These are phyloP conservation scores for Caenorhabditis japonica DNA, from an alignment of 2,888 invertebrate genomes.

Conservation along the genomic window DNA sequence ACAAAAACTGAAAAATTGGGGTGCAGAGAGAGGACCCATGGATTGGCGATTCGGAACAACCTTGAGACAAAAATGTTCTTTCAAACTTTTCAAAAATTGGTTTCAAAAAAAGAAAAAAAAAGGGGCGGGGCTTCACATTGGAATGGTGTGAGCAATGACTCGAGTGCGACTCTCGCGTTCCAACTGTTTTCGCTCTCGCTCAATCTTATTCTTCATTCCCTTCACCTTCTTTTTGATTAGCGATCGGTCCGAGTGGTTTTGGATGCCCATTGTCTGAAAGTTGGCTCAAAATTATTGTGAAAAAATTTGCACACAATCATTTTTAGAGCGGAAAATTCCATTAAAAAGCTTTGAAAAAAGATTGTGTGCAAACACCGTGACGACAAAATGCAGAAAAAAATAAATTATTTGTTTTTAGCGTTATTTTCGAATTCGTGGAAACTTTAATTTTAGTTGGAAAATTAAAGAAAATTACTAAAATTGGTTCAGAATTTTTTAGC, in stretches of 20 bases:
- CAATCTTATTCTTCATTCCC: conserved; percentile 79
- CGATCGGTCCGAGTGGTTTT: conserved; percentile 79
- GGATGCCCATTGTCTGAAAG: conserved; percentile 79
- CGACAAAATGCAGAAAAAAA: no score
- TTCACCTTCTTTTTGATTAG: conserved; percentile 81
- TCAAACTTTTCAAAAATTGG: neutral
- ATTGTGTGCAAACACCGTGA: no score
- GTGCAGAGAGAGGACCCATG: conserved; percentile 33
- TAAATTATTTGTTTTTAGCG: no score
- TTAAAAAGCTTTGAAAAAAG: neutral
- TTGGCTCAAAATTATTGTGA: neutral
- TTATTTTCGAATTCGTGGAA: no score
- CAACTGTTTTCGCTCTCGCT: conserved; percentile 82
- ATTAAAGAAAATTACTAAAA: no score
- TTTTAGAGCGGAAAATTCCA: neutral
- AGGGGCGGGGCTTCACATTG: conserved; percentile 38
- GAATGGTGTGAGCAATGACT: conserved; percentile 58
- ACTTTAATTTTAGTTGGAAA: no score
- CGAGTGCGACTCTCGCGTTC: conserved; percentile 85
- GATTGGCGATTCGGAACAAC: conserved; percentile 45
- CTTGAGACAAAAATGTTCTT: conserved; percentile 25
- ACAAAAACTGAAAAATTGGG: conserved; percentile 9
- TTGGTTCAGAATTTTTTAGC: no score
- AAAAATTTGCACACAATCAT: neutral
- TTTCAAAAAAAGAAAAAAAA: neutral